These are phyloP conservation scores for Dysmachus trigonus DNA, from an alignment of 2,888 invertebrate genomes.

Conservation along the genomic window DNA sequence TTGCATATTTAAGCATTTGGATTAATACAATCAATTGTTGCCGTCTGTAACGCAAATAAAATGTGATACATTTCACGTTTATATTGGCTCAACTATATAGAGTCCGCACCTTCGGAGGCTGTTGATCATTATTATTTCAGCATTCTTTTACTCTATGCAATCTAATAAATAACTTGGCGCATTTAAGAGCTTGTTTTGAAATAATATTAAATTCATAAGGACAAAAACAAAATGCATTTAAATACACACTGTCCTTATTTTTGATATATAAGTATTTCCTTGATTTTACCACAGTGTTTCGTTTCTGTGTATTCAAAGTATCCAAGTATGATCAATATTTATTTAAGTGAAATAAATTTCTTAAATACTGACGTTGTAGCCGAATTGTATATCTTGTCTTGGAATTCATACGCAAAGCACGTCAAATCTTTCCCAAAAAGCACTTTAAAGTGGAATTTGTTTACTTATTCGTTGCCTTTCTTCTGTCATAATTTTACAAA, in stretches of 20 bases:
- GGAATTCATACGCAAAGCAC: too few relatives aligned
- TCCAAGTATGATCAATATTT: neutral
- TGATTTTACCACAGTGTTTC: neutral
- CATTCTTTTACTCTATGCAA: neutral
- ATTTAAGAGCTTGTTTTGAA: neutral
- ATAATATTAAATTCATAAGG: neutral
- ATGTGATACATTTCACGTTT: neutral
- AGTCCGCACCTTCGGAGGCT: neutral
- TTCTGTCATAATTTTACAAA: too few relatives aligned
- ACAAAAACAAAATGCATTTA: neutral
- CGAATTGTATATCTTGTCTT: too few relatives aligned
- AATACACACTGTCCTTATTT: neutral
- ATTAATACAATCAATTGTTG: slow-evolving; percentile 35
- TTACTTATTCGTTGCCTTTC: too few relatives aligned
- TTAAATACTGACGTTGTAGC: too few relatives aligned
- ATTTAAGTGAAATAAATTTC: neutral
- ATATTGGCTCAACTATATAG: neutral
- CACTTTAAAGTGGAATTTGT: too few relatives aligned
- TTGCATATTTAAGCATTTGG: neutral
- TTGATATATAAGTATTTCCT: neutral
- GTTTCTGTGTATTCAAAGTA: too few relatives aligned
- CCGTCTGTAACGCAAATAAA: neutral
- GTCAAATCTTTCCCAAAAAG: too few relatives aligned
- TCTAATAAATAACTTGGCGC: neutral
- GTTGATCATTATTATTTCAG: neutral